phyloP scores from a whole-genome alignment of 2,888 invertebrate species.

The Sarcophaga carnaria region DNA sequence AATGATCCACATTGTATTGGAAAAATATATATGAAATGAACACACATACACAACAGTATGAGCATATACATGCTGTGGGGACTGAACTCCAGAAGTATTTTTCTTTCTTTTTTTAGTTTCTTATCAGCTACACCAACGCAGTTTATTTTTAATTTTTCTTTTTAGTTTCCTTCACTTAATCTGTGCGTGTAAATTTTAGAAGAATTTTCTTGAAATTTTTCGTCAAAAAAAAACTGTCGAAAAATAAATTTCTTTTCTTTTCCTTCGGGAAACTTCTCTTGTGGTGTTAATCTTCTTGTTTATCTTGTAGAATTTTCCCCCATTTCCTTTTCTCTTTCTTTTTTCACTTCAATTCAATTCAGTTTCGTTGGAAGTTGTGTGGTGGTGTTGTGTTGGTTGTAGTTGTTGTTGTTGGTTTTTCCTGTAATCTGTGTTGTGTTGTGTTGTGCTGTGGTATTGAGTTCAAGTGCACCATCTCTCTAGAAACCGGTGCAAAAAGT shows the following conservation, averaged over 20 bases:
- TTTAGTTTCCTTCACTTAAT: not conserved
- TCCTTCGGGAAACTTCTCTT: not conserved
- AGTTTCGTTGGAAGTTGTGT: no score
- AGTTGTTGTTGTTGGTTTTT: conserved; percentile 20
- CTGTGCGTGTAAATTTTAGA: not conserved
- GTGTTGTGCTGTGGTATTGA: conserved; percentile 40
- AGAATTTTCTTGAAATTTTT: conserved; percentile 37
- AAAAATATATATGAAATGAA: conserved; percentile 6
- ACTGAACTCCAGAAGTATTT: conserved; percentile 50
- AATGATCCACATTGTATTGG: conserved; percentile 61
- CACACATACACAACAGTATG: no score
- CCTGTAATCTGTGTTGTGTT: conserved; percentile 42
- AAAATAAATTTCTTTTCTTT: not conserved
- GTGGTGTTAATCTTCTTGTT: conserved; percentile 2
- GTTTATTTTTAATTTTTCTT: conserved; percentile 21
- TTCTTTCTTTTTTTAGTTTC: conserved; percentile 21
- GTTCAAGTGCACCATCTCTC: conserved; percentile 64
- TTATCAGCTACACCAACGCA: conserved; percentile 43
- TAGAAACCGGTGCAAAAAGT: not conserved
- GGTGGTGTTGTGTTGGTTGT: not conserved
- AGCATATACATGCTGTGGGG: not conserved
- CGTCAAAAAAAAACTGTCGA: not conserved
- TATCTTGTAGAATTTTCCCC: conserved; percentile 11
- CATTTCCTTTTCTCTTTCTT: not conserved
- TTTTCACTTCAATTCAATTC: no score